phyloP scores from a whole-genome alignment of 2,113 vertebrate species.

The Podarcis cretensis region DNA sequence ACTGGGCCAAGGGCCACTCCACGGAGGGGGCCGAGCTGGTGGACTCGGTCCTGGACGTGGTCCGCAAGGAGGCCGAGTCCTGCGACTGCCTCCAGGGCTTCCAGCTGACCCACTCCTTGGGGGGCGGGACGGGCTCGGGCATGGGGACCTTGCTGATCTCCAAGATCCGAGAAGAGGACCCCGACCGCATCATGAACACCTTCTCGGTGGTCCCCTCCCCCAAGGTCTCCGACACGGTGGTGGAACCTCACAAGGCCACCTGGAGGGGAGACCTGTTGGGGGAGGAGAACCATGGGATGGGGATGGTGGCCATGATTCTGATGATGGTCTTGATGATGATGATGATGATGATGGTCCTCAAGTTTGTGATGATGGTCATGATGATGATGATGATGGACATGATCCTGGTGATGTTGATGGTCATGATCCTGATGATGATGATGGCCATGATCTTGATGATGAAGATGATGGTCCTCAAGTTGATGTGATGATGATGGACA shows the following conservation, averaged over 20 bases:
- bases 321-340: too few relatives aligned
- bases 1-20: constrained; percentile 67
- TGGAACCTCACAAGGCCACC: constrained; percentile 78
- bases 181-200: constrained; percentile 74
- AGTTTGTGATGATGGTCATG: too few relatives aligned
- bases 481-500: too few relatives aligned
- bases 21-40: constrained; percentile 82
- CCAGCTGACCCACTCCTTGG: constrained; percentile 77
- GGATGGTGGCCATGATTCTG: too few relatives aligned
- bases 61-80: constrained; percentile 81
- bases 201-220: constrained; percentile 77
- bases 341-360: too few relatives aligned
- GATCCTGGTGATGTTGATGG: too few relatives aligned
- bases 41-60: constrained; percentile 81
- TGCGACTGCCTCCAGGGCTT: constrained; percentile 85
- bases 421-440: too few relatives aligned
- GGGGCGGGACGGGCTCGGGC: constrained; percentile 73
- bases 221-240: constrained; percentile 78
- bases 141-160: constrained; percentile 84
- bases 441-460: too few relatives aligned
- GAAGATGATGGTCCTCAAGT: too few relatives aligned
- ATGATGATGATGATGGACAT: too few relatives aligned
- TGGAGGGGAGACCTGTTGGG: too few relatives aligned
- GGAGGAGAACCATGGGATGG: too few relatives aligned
- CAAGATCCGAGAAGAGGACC: constrained; percentile 83